Conservation (phyloP, 2,888 invertebrate species). For the Drosophila leonis region DNA sequence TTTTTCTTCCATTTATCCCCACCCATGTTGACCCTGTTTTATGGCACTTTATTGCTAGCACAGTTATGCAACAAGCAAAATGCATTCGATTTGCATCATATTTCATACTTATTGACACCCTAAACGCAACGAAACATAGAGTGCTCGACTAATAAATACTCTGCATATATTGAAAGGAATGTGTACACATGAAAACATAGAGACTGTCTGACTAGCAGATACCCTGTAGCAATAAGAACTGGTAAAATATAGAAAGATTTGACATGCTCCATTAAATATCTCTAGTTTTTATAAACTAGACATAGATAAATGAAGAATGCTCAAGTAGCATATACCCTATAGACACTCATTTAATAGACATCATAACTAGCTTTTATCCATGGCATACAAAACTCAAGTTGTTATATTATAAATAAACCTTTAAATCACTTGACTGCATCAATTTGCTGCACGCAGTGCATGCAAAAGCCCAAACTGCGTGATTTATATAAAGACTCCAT, state of each 20-base stretch:
- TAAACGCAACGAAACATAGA: background rate
- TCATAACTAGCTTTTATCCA: no score
- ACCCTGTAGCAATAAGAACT: background rate
- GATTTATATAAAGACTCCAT: background rate
- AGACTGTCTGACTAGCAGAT: background rate
- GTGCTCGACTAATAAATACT: background rate
- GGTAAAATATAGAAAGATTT: background rate
- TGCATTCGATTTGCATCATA: slow-evolving; percentile 67
- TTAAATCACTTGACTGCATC: background rate
- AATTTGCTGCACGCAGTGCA: background rate
- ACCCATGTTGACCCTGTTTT: slow-evolving; percentile 34
- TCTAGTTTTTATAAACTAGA: background rate
- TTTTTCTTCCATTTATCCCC: slow-evolving; percentile 6
- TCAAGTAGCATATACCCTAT: background rate
- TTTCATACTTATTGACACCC: slow-evolving; percentile 53
- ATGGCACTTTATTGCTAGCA: slow-evolving; percentile 33
- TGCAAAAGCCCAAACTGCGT: background rate
- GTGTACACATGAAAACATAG: background rate
- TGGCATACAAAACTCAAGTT: background rate
- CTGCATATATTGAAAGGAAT: background rate
- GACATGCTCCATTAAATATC: background rate
- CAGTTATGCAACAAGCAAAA: slow-evolving; percentile 59
- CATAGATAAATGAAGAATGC: background rate
- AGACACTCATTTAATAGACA: background rate
- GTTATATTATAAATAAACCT: background rate